These are phyloP conservation scores for Gibbula magus DNA, from an alignment of 2,888 invertebrate genomes.

Conservation along the genomic window DNA sequence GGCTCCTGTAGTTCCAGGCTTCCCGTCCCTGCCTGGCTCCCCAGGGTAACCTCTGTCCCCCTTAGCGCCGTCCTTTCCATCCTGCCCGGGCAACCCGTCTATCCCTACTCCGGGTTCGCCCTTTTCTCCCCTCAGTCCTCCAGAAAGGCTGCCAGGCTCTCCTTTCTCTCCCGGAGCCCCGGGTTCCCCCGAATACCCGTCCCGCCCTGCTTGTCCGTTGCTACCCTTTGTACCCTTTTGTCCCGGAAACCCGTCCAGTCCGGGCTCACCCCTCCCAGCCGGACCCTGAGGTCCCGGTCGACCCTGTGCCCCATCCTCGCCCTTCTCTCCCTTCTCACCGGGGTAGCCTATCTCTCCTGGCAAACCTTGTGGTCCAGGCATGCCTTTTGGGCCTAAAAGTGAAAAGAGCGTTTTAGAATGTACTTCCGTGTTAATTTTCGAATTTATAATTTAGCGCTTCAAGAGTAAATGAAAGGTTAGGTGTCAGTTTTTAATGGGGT, in stretches of 20 bases:
- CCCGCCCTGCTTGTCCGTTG: not conserved
- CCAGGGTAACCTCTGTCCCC: constrained; percentile 23
- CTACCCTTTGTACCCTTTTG: constrained; percentile 8
- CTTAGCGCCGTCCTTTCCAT: constrained; percentile 10
- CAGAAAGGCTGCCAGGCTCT: constrained; percentile 1
- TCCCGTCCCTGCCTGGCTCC: constrained; percentile 29
- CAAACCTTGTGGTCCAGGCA: constrained; percentile 82
- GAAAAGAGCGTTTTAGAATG: not conserved
- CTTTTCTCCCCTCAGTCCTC: constrained; percentile 21
- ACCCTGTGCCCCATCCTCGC: constrained; percentile 34
- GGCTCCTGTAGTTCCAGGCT: constrained; percentile 33
- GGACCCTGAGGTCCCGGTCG: constrained; percentile 33
- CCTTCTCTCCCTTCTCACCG: constrained; percentile 37
- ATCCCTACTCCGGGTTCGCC: constrained; percentile 24
- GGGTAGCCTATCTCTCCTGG: constrained; percentile 34
- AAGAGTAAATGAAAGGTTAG: too few relatives aligned
- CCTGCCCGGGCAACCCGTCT: not conserved
- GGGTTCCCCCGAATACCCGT: constrained; percentile 29
- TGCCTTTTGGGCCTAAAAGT: constrained; percentile 78
- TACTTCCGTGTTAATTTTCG: too few relatives aligned
- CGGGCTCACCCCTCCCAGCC: constrained; percentile 28
- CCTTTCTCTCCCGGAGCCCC: constrained; percentile 45
- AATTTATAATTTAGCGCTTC: too few relatives aligned
- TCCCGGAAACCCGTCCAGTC: constrained; percentile 34
- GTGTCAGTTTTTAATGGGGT: too few relatives aligned